These are phyloP conservation scores for Amiota communis DNA, from an alignment of 2,888 invertebrate genomes.

Conservation along the genomic window DNA sequence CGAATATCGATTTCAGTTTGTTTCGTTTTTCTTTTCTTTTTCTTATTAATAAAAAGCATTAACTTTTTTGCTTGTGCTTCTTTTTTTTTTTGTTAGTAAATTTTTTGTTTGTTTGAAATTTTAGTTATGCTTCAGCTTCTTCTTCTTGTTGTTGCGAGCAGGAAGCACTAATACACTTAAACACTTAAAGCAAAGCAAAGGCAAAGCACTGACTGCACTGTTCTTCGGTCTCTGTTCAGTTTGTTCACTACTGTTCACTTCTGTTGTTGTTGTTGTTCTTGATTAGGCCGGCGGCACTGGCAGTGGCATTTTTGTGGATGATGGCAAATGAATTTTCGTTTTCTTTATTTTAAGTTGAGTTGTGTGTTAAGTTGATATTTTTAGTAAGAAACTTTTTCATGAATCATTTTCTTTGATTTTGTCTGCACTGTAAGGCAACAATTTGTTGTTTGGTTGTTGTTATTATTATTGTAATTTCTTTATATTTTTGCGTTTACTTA, in stretches of 20 bases:
- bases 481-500: slow-evolving; percentile 52
- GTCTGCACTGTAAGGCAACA: slow-evolving; percentile 38
- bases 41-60: neutral
- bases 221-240: neutral
- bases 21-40: slow-evolving; percentile 29
- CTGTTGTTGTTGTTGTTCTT: slow-evolving; percentile 17
- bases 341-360: slow-evolving; percentile 42
- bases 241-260: neutral
- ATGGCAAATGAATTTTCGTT: neutral
- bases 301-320: too few species aligned
- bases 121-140: neutral
- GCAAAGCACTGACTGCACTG: slow-evolving; percentile 1
- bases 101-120: slow-evolving; percentile 14
- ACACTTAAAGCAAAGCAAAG: too few species aligned
- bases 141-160: neutral
- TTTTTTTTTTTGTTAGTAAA: neutral
- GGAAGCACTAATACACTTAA: too few species aligned
- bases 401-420: slow-evolving; percentile 47
- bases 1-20: slow-evolving; percentile 51
- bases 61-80: neutral
- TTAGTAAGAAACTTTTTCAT: slow-evolving; percentile 43
- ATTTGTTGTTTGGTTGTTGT: slow-evolving; percentile 56
- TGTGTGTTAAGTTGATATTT: slow-evolving; percentile 46
- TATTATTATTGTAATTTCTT: slow-evolving; percentile 13
- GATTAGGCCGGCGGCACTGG: too few species aligned